phyloP scores from a whole-genome alignment of 2,888 invertebrate genomes.

The Euplagia quadripunctaria region DNA sequence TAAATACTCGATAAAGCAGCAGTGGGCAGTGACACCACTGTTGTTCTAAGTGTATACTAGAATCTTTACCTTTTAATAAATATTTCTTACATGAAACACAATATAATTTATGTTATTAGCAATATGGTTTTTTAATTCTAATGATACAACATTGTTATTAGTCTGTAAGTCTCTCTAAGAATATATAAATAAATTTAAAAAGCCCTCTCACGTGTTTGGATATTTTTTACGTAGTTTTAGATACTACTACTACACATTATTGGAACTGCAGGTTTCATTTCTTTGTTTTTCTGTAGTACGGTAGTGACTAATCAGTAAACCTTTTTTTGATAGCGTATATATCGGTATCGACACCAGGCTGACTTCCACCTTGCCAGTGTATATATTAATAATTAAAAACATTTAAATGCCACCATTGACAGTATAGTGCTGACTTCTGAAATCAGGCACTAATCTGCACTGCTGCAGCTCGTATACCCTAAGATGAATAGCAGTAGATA shows the following conservation, averaged over 20 bases:
- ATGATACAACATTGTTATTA: too few relatives aligned
- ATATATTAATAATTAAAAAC: neutral
- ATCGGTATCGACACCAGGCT: conserved; percentile 1
- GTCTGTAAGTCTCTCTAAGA: too few relatives aligned
- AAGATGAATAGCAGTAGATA: neutral
- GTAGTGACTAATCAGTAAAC: neutral
- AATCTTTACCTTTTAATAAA: too few relatives aligned
- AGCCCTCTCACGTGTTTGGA: too few relatives aligned
- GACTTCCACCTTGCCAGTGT: conserved; percentile 3
- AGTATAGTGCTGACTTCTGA: neutral
- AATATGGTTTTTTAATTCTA: too few relatives aligned
- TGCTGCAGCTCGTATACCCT: neutral
- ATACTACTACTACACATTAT: too few relatives aligned
- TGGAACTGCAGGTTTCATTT: conserved; percentile 8
- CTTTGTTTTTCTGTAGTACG: conserved; percentile 28
- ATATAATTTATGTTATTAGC: too few relatives aligned
- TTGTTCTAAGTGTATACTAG: neutral
- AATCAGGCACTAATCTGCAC: neutral
- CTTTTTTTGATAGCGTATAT: neutral
- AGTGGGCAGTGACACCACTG: neutral
- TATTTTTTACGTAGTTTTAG: neutral
- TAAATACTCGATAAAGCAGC: neutral
- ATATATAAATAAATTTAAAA: too few relatives aligned
- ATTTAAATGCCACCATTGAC: neutral
- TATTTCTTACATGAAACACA: too few relatives aligned